These are phyloP conservation scores for Halcyon badia DNA, from an alignment of 2,797 vertebrate genomes.

Conservation along the genomic window DNA sequence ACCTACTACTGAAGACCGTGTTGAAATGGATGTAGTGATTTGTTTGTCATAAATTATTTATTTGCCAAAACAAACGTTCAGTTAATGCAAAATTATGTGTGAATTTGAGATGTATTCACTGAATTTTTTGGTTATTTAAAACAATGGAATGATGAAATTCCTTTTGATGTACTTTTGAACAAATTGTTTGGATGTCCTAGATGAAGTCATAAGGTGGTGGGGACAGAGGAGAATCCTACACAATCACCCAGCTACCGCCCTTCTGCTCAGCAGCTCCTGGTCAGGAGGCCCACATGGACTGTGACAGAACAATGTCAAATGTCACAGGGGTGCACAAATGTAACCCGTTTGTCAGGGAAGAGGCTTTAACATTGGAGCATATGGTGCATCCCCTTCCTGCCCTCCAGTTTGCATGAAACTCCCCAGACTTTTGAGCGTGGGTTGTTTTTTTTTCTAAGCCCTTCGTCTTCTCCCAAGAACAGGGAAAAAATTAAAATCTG, in stretches of 20 bases:
- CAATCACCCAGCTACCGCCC: background rate
- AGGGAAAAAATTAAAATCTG: background rate
- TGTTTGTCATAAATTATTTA: background rate
- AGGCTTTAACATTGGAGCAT: background rate
- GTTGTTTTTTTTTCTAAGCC: background rate
- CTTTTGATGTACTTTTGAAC: background rate
- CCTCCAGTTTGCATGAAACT: background rate
- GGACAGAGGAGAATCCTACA: background rate
- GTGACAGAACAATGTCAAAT: background rate
- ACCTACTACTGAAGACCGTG: background rate
- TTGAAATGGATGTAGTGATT: background rate
- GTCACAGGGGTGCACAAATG: background rate
- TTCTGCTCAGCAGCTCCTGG: background rate
- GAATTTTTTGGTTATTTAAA: background rate
- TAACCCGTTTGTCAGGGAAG: background rate
- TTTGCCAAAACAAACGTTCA: background rate
- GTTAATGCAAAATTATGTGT: background rate
- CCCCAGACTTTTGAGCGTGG: background rate
- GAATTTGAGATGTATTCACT: background rate
- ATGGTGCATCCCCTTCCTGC: background rate
- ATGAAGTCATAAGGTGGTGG: background rate
- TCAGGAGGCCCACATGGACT: background rate
- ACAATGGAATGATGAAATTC: background rate
- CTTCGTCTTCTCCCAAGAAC: background rate
- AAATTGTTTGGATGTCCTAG: background rate